Conservation (phyloP, 2,888 invertebrate species). For the Phoronis australis region DNA sequence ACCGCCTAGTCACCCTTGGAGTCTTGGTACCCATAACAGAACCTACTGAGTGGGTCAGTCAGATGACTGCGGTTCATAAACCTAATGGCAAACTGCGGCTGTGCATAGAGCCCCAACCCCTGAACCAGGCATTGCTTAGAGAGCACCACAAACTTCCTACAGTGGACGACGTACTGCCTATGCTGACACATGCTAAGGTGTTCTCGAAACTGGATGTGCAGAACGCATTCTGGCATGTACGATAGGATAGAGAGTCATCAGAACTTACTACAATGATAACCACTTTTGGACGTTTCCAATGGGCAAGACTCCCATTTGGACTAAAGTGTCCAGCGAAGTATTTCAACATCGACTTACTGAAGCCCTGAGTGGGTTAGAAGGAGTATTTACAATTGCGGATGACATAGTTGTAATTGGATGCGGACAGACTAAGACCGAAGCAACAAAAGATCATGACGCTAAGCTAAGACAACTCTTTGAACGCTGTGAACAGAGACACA, state of each 20-base stretch:
- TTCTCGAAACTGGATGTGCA: constrained; percentile 23
- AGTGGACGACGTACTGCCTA: constrained; percentile 21
- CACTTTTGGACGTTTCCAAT: constrained; percentile 9
- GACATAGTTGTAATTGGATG: constrained; percentile 13
- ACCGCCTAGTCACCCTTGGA: constrained; percentile 5
- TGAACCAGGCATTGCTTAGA: constrained; percentile 7
- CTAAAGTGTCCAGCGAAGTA: constrained; percentile 20
- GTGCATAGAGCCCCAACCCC: constrained; percentile 18
- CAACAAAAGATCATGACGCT: constrained; percentile 9
- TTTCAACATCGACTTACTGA: constrained; percentile 17
- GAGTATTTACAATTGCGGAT: constrained; percentile 12
- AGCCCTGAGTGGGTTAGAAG: constrained; percentile 11
- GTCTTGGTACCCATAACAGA: constrained; percentile 7
- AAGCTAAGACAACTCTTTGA: constrained; percentile 6
- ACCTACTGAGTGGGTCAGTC: constrained; percentile 14
- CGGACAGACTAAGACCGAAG: constrained; percentile 11
- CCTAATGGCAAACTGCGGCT: constrained; percentile 9
- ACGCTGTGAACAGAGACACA: constrained; percentile 7
- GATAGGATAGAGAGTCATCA: constrained; percentile 7
- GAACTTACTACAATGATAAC: constrained; percentile 7
- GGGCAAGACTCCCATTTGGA: constrained; percentile 14
- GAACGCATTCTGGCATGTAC: constrained; percentile 12
- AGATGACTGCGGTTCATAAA: constrained; percentile 12
- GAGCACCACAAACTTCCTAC: constrained; percentile 7
- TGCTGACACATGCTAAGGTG: constrained; percentile 14